Evolutionary conservation across 1,140 invertebrate species (phyloP), one percentile per base, ranked within the genome.

Genomic region (Anadara kagoshimensis): DNA sequence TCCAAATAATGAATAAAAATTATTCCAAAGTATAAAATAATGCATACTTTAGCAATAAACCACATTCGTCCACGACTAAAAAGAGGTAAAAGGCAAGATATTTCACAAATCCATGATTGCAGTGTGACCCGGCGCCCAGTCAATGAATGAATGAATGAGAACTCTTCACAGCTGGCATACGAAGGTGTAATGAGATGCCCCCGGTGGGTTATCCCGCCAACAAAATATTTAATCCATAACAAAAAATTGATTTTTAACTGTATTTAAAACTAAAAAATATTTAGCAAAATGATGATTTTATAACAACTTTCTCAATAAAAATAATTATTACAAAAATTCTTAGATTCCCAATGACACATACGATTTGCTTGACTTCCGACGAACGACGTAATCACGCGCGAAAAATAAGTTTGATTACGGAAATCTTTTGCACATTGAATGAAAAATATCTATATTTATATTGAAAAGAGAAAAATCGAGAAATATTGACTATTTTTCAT

Each of bases 121-220:
- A 29, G 26, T 58, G 7, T 29, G 16, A 24, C n/a, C 26, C 26
- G 24, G 51, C 24, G 24, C 5, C 51, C n/a, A 22, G 8, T 62
- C 59, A 24, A 16, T 57, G 44, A 57, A 22, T 26, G 36, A 68
- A 18, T 26, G 44, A 54, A 20, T 68, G 53, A 44, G 44, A 43
- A 44, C 54, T 57, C 56, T n/a, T 58, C 66, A 41, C 57, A 59
- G 57, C 57, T 59, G 65, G 36, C 63, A 58, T 49, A 62, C 51
- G 44, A 53, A 61, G 43, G 54, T 59, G 71, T 67, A 59, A 73
- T 65, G 64, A 59, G 62, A 66, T 73, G 71, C 71, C 71, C 71
- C 71, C 71, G 67, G 68, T 57, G 62, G 56, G 65, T 51, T 44
- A 73, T 68, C 71, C 71, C 71, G 71, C 71, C 71, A 73, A 73